A percentile compares a stretch with the other conserved stretches of the same genome.
phyloP scores from a whole-genome alignment of 2,797 vertebrate species.

The Sebastes nivosus region DNA sequence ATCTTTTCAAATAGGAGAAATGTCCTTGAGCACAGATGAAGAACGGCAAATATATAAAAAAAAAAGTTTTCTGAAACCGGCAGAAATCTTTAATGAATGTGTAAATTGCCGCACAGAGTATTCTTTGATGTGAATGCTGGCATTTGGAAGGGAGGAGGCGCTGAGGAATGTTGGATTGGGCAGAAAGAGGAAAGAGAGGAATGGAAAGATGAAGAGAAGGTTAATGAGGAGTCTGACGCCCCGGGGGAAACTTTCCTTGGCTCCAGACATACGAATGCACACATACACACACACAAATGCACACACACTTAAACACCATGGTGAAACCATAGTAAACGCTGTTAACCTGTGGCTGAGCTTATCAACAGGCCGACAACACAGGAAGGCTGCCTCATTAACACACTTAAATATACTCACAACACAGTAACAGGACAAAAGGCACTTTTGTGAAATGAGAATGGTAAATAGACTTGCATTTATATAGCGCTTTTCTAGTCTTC shows the following conservation, averaged over 20 bases:
- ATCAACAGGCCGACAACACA: constrained; percentile 63
- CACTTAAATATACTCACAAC: constrained; percentile 36
- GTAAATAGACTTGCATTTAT: too few relatives aligned
- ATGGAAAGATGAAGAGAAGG: constrained; percentile 62
- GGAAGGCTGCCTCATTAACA: constrained; percentile 64
- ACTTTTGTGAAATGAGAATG: constrained; percentile 26
- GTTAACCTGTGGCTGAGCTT: constrained; percentile 59
- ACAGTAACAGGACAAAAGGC: constrained; percentile 37
- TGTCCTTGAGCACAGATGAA: constrained; percentile 17
- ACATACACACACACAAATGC: constrained; percentile 18
- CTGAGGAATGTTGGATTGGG: constrained; percentile 32
- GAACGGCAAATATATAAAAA: neutral
- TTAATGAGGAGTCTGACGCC: constrained; percentile 74
- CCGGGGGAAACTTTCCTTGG: constrained; percentile 50
- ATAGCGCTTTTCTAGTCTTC: too few relatives aligned
- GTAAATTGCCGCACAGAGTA: constrained; percentile 18
- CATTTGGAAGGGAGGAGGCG: constrained; percentile 6
- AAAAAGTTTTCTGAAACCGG: neutral
- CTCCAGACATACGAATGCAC: constrained; percentile 62
- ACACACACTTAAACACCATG: constrained; percentile 45
- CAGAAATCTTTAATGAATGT: constrained; percentile 16
- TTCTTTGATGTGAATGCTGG: constrained; percentile 54
- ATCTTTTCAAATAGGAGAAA: constrained; percentile 10
- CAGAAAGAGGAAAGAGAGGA: constrained; percentile 43
- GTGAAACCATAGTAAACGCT: constrained; percentile 63